Base-by-base conservation (phyloP, 2,797 vertebrate genomes). In the Spatula clypeata region DNA sequence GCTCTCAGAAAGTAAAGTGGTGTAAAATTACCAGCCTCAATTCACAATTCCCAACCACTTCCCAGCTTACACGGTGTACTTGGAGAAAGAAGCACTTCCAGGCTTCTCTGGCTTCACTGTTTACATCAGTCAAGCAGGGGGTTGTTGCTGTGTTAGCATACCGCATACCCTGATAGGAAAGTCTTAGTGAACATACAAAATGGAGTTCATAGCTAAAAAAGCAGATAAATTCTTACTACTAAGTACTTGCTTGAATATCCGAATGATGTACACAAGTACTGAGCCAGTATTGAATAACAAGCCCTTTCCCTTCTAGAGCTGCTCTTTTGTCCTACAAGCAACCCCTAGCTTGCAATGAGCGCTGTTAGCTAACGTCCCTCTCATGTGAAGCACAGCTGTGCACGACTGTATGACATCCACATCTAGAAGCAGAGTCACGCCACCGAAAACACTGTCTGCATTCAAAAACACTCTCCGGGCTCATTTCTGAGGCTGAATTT, bases 391-490 rank as follows among this genome's bases (percentile, higher is more conserved):
- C 45, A 34, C 31, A 67, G 34, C 34, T 64, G 79, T 67, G 80
- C 36, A 76, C 70, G 29, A 70, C 0, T 11, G n/a, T 42, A 79
- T 24, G 81, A 86, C 12, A 75, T 49, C 29, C 11, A 8, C 32
- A 75, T 76, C 61, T 53, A 89, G 85, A 7, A 90, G 62, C 4
- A 94, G 77, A 91, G 64, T 53, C 87, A 58, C 7, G 23, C 36
- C 72, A 69, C 82, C 40, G 66, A 79, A 90, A 90, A 75, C 58
- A 75, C 82, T 82, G 80, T 76, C 80, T 49, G 47, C 44, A 62
- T 71, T 23, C 40, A 77, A 66, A 93, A 95, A 65, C 11, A 62
- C 29, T 38, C 40, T 58, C 66, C 27, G 55, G 3, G 27, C 76
- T 86, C 82, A 38, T 4, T 61, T 83, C 70, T 79, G 77, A 92